phyloP scores from a whole-genome alignment of 1,140 invertebrate genomes.

The Caenorhabditis remanei region DNA sequence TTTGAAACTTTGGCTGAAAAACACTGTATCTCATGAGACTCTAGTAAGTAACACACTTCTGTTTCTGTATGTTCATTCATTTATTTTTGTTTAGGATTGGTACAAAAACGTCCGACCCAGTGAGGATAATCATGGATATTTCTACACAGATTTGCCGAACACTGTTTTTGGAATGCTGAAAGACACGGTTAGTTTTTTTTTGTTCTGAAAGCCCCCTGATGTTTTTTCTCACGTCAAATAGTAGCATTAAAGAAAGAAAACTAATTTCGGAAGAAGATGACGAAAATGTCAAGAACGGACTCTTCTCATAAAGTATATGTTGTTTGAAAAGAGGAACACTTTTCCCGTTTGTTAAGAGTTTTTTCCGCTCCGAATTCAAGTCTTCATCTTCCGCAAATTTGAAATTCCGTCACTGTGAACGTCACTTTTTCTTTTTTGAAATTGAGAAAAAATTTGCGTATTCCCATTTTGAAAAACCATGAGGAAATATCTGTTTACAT shows the following conservation, averaged over 20 bases:
- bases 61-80: not conserved
- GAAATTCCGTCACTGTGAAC: not conserved
- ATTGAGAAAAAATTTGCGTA: constrained; percentile 14
- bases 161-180: constrained; percentile 99
- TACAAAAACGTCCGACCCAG: constrained; percentile 86
- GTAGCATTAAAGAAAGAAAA: not conserved
- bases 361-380: not conserved
- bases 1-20: constrained; percentile 95
- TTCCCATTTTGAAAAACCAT: not conserved
- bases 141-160: constrained; percentile 91
- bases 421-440: not conserved
- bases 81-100: constrained; percentile 81
- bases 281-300: not conserved
- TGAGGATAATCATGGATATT: constrained; percentile 85
- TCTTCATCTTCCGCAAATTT: not conserved
- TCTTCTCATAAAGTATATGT: not conserved
- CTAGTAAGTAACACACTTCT: constrained; percentile 78
- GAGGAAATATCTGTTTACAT: not conserved
- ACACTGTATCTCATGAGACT: constrained; percentile 89
- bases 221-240: not conserved
- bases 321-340: not conserved
- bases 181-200: constrained; percentile 70
- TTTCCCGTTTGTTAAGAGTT: not conserved
- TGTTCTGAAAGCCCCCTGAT: not conserved
- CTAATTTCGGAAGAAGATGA: not conserved